These are phyloP conservation scores for Calliphora vomitoria DNA, from an alignment of 2,888 invertebrate genomes.

Conservation along the genomic window DNA sequence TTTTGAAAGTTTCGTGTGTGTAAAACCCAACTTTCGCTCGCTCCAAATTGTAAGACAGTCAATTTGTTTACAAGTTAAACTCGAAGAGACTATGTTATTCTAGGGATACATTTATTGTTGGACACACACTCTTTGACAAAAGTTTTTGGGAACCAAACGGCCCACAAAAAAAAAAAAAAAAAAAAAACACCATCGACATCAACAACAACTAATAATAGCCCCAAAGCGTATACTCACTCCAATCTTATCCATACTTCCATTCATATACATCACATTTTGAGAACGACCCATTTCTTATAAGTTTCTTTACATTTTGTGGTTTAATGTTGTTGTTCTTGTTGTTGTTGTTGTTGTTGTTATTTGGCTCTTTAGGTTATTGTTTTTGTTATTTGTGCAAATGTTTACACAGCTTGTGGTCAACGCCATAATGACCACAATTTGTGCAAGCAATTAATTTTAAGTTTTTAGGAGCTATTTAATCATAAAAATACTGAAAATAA, in stretches of 20 bases:
- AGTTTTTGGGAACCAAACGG: conserved; percentile 13
- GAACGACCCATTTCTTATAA: conserved; percentile 72
- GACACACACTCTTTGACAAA: conserved; percentile 27
- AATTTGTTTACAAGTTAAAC: too few species aligned
- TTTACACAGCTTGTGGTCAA: conserved; percentile 74
- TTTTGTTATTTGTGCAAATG: conserved; percentile 71
- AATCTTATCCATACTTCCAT: conserved; percentile 57
- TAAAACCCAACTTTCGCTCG: too few species aligned
- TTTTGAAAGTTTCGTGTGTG: too few species aligned
- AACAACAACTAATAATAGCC: conserved; percentile 48
- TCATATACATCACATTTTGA: conserved; percentile 60
- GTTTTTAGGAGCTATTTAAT: conserved; percentile 72
- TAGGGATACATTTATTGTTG: background rate
- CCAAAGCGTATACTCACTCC: conserved; percentile 46
- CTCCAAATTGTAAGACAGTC: too few species aligned
- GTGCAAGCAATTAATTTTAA: conserved; percentile 73
- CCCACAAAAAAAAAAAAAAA: conserved; percentile 21
- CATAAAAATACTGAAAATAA: conserved; percentile 62
- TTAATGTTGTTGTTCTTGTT: conserved; percentile 29
- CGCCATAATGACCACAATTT: conserved; percentile 74
- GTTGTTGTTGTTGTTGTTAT: conserved; percentile 39
- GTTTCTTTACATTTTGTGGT: conserved; percentile 51
- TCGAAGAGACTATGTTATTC: background rate
- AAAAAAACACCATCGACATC: conserved; percentile 5
- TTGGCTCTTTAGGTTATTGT: conserved; percentile 54